phyloP scores from a whole-genome alignment of 2,888 invertebrate species.

The Nomada fucata region DNA sequence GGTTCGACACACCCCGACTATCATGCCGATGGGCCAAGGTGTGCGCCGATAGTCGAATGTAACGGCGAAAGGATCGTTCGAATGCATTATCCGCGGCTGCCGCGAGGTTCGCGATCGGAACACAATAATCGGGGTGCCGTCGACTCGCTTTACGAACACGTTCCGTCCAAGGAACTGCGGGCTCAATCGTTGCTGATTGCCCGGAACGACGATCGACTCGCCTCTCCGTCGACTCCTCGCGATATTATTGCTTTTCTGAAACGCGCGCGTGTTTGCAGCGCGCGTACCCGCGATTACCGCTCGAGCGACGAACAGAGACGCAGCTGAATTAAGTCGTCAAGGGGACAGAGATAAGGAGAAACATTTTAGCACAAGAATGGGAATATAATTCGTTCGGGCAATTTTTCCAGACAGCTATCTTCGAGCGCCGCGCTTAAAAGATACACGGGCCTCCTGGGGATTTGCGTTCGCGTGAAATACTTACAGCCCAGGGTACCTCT shows the following conservation, averaged over 20 bases:
- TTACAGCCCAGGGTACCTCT: too few species aligned
- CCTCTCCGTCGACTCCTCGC: not conserved
- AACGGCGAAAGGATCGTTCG: constrained; percentile 59
- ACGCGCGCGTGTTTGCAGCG: not conserved
- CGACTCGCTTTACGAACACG: not conserved
- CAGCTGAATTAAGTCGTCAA: not conserved
- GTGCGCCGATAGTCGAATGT: constrained; percentile 57
- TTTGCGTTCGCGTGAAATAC: not conserved
- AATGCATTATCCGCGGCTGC: constrained; percentile 44
- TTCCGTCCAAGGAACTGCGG: not conserved
- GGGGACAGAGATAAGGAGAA: not conserved
- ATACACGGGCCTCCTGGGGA: not conserved
- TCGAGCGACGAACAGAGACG: not conserved
- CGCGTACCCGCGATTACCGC: not conserved
- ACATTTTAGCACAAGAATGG: not conserved
- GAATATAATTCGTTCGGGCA: not conserved
- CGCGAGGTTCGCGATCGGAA: constrained; percentile 11
- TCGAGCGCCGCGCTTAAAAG: not conserved
- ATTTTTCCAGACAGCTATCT: not conserved
- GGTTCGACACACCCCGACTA: constrained; percentile 39
- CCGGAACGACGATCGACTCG: not conserved
- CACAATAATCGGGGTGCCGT: constrained; percentile 29
- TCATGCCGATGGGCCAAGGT: constrained; percentile 45
- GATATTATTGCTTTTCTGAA: not conserved
- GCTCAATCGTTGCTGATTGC: constrained; percentile 9